Evolutionary conservation across 2,113 vertebrate genomes (phyloP), one percentile per base, ranked within the genome.

Genomic region (Seriola aureovittata): DNA sequence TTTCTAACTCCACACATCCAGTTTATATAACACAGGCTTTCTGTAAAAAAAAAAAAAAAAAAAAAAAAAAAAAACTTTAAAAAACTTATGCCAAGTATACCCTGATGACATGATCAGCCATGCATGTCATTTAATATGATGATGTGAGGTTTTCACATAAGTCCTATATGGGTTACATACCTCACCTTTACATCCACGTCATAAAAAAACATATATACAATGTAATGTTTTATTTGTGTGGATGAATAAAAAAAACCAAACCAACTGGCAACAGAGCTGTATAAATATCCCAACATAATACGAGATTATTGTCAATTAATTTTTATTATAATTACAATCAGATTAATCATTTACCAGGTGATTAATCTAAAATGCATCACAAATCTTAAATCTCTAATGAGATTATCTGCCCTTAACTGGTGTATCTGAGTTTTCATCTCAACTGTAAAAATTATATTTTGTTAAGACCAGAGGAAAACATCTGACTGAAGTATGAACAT

Each of bases 341-440:
- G 29, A 29, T 29, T 29, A 29, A 29, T 29, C 29, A 29, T 29
- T 29, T 29, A 0, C 4, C 36, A 0, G 5, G 13, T 17, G 42
- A 72, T 17, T 42, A n/a, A 55, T 36, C 36, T 63, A 34, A 38
- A 10, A 9, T 59, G 32, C 66, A 60, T 32, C 36, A 34, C 44
- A 42, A 59, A 42, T 23, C 21, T 29, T 42, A 42, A 25, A 36
- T 65, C 52, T 63, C 8, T 36, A 58, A 3, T 36, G 48, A 32
- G 16, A 52, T 42, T 46, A 66, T 67, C 23, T 32, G 4, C 1
- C 16, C n/a, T 54, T 73, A 17, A 63, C 11, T 29, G 10, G 48
- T n/a, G 73, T 16, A 25, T 32, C 60, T 78, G 8, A 42, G 10
- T 42, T 52, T 52, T 52, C 19, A 78, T 29, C 50, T 69, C 23